Conservation (phyloP, 2,113 vertebrate genomes). For the Grallaria varia region DNA sequence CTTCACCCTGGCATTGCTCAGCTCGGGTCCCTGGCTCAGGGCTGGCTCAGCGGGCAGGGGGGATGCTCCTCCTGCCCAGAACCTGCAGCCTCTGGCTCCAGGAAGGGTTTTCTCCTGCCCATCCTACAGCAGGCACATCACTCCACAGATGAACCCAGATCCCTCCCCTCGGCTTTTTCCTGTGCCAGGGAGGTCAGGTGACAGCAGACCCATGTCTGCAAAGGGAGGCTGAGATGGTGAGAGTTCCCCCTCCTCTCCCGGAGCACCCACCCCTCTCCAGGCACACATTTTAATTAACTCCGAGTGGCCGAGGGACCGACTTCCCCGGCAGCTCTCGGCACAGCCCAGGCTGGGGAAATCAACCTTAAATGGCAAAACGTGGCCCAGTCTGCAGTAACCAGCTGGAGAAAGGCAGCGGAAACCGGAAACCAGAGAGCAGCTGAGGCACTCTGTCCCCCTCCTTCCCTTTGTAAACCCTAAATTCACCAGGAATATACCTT, state of each 20-base stretch:
- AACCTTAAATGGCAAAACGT: conserved; percentile 63
- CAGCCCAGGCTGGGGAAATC: background rate
- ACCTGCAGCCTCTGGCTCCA: background rate
- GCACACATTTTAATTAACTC: background rate
- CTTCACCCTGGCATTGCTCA: background rate
- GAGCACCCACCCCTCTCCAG: background rate
- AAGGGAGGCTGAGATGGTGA: background rate
- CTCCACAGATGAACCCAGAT: background rate
- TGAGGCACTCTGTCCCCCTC: background rate
- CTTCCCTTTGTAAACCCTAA: background rate
- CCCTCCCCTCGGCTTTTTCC: background rate
- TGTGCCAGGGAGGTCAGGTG: accelerated
- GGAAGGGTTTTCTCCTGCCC: background rate
- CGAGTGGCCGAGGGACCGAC: accelerated
- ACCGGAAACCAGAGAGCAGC: conserved; percentile 55
- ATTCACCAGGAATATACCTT: background rate
- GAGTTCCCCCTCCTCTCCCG: background rate
- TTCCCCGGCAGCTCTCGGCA: background rate
- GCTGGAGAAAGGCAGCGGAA: background rate
- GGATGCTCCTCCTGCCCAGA: background rate
- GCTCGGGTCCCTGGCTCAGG: accelerated
- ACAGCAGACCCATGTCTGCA: background rate
- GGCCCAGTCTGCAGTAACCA: background rate
- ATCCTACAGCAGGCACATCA: accelerated
- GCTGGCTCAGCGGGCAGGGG: background rate